Base-by-base conservation (phyloP, 2,113 vertebrate species). In the Oncorhynchus masou region DNA sequence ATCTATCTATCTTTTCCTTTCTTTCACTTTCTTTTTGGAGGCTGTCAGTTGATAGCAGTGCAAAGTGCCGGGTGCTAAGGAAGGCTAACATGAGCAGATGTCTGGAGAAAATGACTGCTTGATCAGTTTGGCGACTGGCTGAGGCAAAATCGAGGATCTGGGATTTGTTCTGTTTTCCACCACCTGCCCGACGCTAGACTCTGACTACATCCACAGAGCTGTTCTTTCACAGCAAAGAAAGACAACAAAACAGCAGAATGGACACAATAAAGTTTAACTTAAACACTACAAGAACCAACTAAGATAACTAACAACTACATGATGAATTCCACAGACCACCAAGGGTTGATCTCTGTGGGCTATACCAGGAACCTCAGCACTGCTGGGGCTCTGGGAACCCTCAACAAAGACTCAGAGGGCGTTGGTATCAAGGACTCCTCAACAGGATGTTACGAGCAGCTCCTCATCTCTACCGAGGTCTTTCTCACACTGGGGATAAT, bases 401-500 rank as follows among this genome's bases (percentile, higher is more conserved):
- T 87, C 0, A 54, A 87, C 88, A 91, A 90, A 0, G 91, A 93
- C 22, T 34, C 87, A 73, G 80, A 34, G 34, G 34, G 34, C 6
- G 34, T 34, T 8, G 34, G 0, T 0, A 75, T 78, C 0, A 94
- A 94, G 45, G 93, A 91, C 68, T 86, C 95, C 11, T 92, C 92
- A 0, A 89, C 92, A 12, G 96, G 95, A 5, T 98, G 97, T 90
- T 96, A 97, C 0, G 95, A 97, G 76, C 97, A 98, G 91, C 94
- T 99, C 49, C 94, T 95, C 22, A 96, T 99, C 68, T 96, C 95
- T 3, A 95, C 96, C 0, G 96, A 97, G 89, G 96, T 98, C 16
- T 99, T 98, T 74, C 94, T 98, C 74, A 96, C 93, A 0, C 89
- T 98, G 88, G 96, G 97, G 7, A 94, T 96, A 77, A 79, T 98